phyloP scores from a whole-genome alignment of 1,140 invertebrate genomes.

The Drosophila kurseongensis region DNA sequence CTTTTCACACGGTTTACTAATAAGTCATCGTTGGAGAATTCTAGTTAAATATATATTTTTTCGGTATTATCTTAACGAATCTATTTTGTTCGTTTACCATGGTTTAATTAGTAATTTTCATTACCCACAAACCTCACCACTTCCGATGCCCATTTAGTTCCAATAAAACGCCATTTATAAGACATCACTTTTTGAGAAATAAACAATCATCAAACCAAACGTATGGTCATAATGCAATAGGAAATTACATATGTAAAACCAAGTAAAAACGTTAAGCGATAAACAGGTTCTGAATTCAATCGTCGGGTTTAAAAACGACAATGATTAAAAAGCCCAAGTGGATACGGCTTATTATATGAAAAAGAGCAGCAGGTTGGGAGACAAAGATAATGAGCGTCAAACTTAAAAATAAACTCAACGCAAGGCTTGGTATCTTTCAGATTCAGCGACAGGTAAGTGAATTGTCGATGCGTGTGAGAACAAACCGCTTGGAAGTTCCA shows the following conservation, averaged over 20 bases:
- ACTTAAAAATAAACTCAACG: conserved; percentile 58
- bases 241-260: conserved; percentile 40
- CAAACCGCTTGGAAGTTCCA: conserved; percentile 18
- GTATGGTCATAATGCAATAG: conserved; percentile 29
- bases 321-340: conserved; percentile 47
- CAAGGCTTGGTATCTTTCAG: conserved; percentile 6
- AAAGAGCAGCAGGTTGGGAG: conserved; percentile 9
- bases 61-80: background rate
- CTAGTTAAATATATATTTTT: too few relatives aligned
- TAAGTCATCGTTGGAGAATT: too few relatives aligned
- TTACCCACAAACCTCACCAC: conserved; percentile 8
- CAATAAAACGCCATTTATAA: conserved; percentile 32
- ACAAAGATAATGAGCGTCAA: conserved; percentile 57
- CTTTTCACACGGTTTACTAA: too few relatives aligned
- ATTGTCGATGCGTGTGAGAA: conserved; percentile 36
- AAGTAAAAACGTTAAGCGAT: conserved; percentile 7
- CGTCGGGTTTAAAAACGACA: background rate
- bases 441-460: conserved; percentile 27
- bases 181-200: conserved; percentile 9
- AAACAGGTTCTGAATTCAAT: conserved; percentile 2
- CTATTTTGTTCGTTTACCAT: conserved; percentile 1
- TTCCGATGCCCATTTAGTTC: conserved; percentile 39
- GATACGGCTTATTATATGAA: conserved; percentile 31
- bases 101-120: conserved; percentile 3
- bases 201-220: conserved; percentile 21